Percentiles rank a stretch among this genome's conserved stretches.
These are phyloP conservation scores for Zoanthus gigantus DNA, from an alignment of 92 coral and sea anemone genomes.

Conservation along the genomic window DNA sequence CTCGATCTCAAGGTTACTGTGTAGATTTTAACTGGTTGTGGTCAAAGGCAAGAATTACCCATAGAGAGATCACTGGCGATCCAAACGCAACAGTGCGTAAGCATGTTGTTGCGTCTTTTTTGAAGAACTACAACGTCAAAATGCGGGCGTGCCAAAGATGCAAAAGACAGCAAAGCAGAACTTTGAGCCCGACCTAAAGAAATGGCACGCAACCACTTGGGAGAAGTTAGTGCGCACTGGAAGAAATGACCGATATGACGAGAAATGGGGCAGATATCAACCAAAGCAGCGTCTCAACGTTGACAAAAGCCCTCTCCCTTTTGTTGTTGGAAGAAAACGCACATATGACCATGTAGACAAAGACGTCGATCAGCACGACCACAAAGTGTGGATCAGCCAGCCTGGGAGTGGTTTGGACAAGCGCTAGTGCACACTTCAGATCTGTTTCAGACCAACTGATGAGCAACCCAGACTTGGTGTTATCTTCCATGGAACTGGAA, in stretches of 20 bases:
- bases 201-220: slow-evolving; percentile 50
- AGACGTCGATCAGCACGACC: slow-evolving; percentile 34
- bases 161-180: slow-evolving; percentile 43
- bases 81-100: slow-evolving; percentile 47
- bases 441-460: slow-evolving; percentile 53
- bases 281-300: slow-evolving; percentile 53
- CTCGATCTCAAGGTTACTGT: slow-evolving; percentile 37
- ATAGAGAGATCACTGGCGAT: slow-evolving; percentile 48
- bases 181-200: neutral
- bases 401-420: slow-evolving; percentile 55
- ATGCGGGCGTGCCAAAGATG: slow-evolving; percentile 44
- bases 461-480: slow-evolving; percentile 42
- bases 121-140: slow-evolving; percentile 46
- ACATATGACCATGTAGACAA: slow-evolving; percentile 39
- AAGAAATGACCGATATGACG: slow-evolving; percentile 37
- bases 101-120: slow-evolving; percentile 32
- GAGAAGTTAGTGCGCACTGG: slow-evolving; percentile 52
- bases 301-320: slow-evolving; percentile 62
- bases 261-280: slow-evolving; percentile 52
- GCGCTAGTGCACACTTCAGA: slow-evolving; percentile 45
- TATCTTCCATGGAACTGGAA: slow-evolving; percentile 48
- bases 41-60: slow-evolving; percentile 49
- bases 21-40: slow-evolving; percentile 53
- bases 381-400: slow-evolving; percentile 51
- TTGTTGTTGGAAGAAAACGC: slow-evolving; percentile 13